These are phyloP conservation scores for Anguilla rostrata DNA, from an alignment of 2,113 vertebrate genomes.

Conservation along the genomic window DNA sequence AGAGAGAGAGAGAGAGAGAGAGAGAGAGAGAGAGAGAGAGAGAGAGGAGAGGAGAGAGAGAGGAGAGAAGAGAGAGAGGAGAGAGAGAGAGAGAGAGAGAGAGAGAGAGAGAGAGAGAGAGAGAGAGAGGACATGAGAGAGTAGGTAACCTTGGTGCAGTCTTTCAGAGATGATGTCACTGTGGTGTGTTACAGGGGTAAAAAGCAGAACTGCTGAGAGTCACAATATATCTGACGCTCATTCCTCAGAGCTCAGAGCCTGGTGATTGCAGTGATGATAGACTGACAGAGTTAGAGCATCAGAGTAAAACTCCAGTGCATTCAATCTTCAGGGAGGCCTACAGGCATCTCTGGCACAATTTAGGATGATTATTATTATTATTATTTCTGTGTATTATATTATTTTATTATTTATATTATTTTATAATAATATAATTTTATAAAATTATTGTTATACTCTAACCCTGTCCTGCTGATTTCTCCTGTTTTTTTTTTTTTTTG, in stretches of 20 bases:
- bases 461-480: not conserved
- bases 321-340: too few relatives aligned
- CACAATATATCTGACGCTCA: not conserved
- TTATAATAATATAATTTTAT: too few relatives aligned
- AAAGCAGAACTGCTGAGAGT: not conserved
- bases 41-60: not conserved
- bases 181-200: not conserved
- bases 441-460: not conserved
- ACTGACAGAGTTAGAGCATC: not conserved
- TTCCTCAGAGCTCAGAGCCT: not conserved
- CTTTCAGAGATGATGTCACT: slow-evolving; percentile 24
- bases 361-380: too few relatives aligned
- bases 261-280: not conserved
- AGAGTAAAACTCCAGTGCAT: not conserved
- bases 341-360: too few relatives aligned
- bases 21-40: not conserved
- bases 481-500: not conserved
- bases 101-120: not conserved
- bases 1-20: not conserved
- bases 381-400: too few relatives aligned
- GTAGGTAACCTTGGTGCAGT: slow-evolving; percentile 23
- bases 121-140: not conserved
- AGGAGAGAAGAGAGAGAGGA: not conserved
- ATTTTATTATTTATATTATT: too few relatives aligned
- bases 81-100: not conserved